Conservation (phyloP, 2,113 vertebrate genomes). For the Acrocephalus kingi region DNA sequence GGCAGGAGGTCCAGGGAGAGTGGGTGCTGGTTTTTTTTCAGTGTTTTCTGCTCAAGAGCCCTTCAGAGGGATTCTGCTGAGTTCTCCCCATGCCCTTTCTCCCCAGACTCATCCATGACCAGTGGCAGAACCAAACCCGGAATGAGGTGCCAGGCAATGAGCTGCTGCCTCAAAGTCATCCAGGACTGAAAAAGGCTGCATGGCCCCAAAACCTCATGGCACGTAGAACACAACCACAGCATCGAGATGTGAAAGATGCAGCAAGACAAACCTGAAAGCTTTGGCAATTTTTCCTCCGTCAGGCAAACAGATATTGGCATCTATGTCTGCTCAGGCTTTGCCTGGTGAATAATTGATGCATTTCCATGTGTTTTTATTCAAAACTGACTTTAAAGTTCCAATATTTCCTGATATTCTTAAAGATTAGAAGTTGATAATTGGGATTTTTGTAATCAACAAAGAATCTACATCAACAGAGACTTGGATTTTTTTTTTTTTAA, state of each 20-base stretch:
- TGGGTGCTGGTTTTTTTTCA: neutral
- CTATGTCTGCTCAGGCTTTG: slow-evolving; percentile 52
- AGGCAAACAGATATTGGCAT: slow-evolving; percentile 59
- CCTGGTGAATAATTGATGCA: slow-evolving; percentile 67
- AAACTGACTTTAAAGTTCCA: slow-evolving; percentile 56
- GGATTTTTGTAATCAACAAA: slow-evolving; percentile 49
- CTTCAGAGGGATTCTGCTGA: neutral
- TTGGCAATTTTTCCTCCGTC: neutral
- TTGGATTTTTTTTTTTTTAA: neutral
- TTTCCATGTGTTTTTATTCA: slow-evolving; percentile 57
- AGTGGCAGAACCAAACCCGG: neutral
- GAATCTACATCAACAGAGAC: neutral
- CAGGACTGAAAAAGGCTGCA: neutral
- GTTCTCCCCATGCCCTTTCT: neutral
- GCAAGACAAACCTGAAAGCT: slow-evolving; percentile 10
- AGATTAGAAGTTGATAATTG: slow-evolving; percentile 16
- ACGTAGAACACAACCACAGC: neutral
- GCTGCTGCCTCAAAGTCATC: neutral
- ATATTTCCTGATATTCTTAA: neutral
- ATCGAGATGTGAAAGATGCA: neutral
- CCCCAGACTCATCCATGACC: neutral
- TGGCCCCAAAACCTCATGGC: neutral
- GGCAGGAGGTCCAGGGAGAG: neutral
- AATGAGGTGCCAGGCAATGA: neutral
- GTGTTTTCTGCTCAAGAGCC: neutral